Base-by-base conservation (phyloP, 2,888 invertebrate genomes). In the Drosophila meridiana region DNA sequence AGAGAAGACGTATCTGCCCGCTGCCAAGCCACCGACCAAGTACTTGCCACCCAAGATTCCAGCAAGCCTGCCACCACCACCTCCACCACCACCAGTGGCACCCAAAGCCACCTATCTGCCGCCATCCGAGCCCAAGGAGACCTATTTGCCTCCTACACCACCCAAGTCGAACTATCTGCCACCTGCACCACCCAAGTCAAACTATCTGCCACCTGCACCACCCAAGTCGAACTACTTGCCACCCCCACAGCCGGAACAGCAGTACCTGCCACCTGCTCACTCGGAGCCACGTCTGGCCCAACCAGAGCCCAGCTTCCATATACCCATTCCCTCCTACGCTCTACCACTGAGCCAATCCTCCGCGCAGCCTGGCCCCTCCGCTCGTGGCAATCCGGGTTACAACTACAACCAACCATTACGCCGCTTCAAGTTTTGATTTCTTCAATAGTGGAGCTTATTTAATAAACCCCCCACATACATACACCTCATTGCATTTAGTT, bases 241-340 rank as follows among this genome's bases (percentile, higher is more conserved):
- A 0, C 86, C 81, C 0, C 53, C 40, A 6, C 61, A 72, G 40
- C 82, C 82, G 5, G 76, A 75, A 30, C 9, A 69, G 0, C 63
- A 71, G 48, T 86, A 86, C 34, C 52, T 86, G 72, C 83, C 83
- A n/a, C 82, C 82, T 14, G 59, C 59, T 26, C 65, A 67, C 6
- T 57, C 87, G 0, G 71, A 71, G 48, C 28, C 43, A 7, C 69
- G 60, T 38, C n/a, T 48, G 7, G 70, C 87, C 0, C 67, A 66
- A 8, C 42, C 61, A 0, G 71, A 74, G 11, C 30, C 61, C 13
- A 61, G 55, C 20, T 91, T 79, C 55, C 81, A 83, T 57, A 92
- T 92, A 47, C 91, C 92, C 55, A 85, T 91, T 32, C 92, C 92
- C 5, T 82, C 88, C 0, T 92, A 92, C 59, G 92, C 91, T 1